phyloP scores from a whole-genome alignment of 2,888 invertebrate species.

The Eilema caniola region DNA sequence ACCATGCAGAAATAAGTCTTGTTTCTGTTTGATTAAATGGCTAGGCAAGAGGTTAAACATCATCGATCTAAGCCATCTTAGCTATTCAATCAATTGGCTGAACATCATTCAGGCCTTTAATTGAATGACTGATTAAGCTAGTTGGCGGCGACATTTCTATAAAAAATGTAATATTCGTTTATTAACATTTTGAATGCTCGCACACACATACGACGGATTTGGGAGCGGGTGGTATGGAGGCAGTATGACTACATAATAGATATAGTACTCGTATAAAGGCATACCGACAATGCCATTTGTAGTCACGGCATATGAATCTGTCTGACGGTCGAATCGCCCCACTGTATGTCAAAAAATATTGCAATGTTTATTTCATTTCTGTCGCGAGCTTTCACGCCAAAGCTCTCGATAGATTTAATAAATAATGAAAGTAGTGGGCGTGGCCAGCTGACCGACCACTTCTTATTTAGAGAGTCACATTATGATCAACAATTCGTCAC shows the following conservation, averaged over 20 bases:
- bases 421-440: neutral
- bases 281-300: neutral
- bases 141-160: no score
- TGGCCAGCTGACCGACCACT: neutral
- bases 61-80: no score
- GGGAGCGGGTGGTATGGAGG: no score
- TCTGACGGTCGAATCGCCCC: neutral
- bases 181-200: neutral
- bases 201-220: neutral
- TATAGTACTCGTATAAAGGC: neutral
- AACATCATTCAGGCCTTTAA: no score
- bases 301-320: neutral
- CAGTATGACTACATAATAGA: no score
- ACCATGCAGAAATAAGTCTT: no score
- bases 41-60: no score
- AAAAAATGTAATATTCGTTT: neutral
- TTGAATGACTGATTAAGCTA: no score
- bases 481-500: constrained; percentile 1
- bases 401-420: neutral
- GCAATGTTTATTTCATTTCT: neutral
- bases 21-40: no score
- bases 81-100: no score
- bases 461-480: neutral
- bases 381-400: neutral
- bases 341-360: neutral